Evolutionary conservation across 2,888 invertebrate genomes (phyloP).

Genomic region (Tenodera sinensis): DNA sequence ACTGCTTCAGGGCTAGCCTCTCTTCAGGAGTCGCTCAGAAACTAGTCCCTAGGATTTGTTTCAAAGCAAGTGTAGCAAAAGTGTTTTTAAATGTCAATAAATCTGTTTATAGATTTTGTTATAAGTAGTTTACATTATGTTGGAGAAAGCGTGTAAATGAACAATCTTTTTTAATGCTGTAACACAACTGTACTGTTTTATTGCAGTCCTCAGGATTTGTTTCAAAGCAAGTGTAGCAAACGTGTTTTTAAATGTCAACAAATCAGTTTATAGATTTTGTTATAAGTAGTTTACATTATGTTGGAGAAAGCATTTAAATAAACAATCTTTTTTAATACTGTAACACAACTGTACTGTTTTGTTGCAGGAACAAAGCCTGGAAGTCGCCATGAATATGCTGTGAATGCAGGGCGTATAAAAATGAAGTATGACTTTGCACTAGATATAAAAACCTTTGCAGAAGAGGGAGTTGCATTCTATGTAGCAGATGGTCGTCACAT

Average conservation of each 20-base stretch:
- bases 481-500: constrained; percentile 58
- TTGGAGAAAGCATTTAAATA: background rate
- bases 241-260: no score
- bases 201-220: no score
- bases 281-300: no score
- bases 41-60: no score
- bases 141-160: background rate
- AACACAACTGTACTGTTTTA: background rate
- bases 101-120: no score
- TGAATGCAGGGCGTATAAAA: constrained; percentile 42
- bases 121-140: no score
- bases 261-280: no score
- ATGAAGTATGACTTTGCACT: constrained; percentile 72
- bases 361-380: constrained; percentile 59
- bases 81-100: no score
- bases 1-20: no score
- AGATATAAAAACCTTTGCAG: constrained; percentile 70
- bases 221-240: no score
- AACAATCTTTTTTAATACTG: background rate
- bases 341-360: background rate
- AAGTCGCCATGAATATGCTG: constrained; percentile 50
- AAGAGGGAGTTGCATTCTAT: constrained; percentile 82
- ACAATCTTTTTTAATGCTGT: background rate
- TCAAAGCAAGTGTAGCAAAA: no score
- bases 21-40: no score